A percentile compares a stretch with the other conserved stretches of the same genome.
Evolutionary conservation across 2,113 vertebrate species (phyloP).

Genomic region (Amphilophus citrinellus): DNA sequence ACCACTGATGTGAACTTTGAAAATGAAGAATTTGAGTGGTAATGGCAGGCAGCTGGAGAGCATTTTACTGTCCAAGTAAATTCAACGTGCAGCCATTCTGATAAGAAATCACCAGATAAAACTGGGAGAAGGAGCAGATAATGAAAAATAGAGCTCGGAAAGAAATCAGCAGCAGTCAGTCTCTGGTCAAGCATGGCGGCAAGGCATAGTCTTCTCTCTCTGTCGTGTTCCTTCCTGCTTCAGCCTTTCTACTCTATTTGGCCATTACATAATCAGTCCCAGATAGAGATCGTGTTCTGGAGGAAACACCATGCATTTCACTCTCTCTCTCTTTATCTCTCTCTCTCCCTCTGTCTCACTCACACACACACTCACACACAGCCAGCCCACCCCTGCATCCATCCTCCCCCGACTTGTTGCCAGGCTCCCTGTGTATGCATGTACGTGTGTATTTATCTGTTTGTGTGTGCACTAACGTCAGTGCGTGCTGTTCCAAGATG

Average conservation of each 20-base stretch:
- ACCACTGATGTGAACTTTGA: background rate
- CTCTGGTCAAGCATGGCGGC: slow-evolving; percentile 7
- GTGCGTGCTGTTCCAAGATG: slow-evolving; percentile 43
- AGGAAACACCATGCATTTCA: slow-evolving; percentile 53
- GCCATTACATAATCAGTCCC: slow-evolving; percentile 71
- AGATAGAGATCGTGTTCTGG: slow-evolving; percentile 60
- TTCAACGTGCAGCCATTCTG: slow-evolving; percentile 9
- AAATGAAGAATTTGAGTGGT: no score
- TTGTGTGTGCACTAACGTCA: slow-evolving; percentile 32
- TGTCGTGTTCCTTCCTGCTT: slow-evolving; percentile 34
- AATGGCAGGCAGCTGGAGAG: slow-evolving; percentile 5
- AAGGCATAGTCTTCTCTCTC: slow-evolving; percentile 21
- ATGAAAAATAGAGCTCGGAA: slow-evolving; percentile 5
- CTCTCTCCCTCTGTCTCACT: fast-evolving
- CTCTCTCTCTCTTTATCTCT: slow-evolving; percentile 5
- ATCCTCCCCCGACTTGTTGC: slow-evolving; percentile 45
- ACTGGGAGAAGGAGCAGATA: slow-evolving; percentile 21
- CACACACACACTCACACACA: slow-evolving; percentile 17
- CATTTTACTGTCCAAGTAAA: background rate
- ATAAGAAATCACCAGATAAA: slow-evolving; percentile 31
- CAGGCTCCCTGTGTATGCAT: slow-evolving; percentile 18
- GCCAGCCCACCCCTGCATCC: slow-evolving; percentile 48
- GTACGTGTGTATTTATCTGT: slow-evolving; percentile 33
- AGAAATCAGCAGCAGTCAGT: background rate
- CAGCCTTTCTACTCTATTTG: slow-evolving; percentile 49